phyloP scores from a whole-genome alignment of 2,888 invertebrate genomes.

The Epistrophe grossulariae region DNA sequence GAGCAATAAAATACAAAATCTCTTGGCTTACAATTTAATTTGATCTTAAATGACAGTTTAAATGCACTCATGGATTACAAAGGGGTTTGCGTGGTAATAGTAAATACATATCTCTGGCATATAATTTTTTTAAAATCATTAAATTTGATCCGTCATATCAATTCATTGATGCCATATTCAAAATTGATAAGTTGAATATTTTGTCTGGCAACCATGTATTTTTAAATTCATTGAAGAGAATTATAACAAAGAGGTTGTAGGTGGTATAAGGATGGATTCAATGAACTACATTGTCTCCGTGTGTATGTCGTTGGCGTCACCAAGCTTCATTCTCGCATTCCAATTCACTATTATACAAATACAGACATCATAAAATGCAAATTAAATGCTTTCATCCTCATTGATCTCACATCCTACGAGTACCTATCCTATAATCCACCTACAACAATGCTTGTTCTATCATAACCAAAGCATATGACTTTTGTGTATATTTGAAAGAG shows the following conservation, averaged over 20 bases:
- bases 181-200: background rate
- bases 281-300: slow-evolving; percentile 60
- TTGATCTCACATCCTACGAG: slow-evolving; percentile 28
- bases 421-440: background rate
- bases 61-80: no score
- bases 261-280: slow-evolving; percentile 21
- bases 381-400: slow-evolving; percentile 55
- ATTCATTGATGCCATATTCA: no score
- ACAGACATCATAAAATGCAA: slow-evolving; percentile 69
- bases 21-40: no score
- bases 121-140: no score
- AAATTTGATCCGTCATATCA: no score
- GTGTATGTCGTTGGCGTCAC: slow-evolving; percentile 9
- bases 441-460: background rate
- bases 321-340: slow-evolving; percentile 19
- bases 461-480: slow-evolving; percentile 6
- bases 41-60: no score
- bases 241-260: background rate
- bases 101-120: no score
- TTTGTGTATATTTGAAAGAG: background rate
- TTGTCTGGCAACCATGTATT: background rate
- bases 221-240: slow-evolving; percentile 10
- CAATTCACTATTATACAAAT: slow-evolving; percentile 32
- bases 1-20: no score
- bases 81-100: no score